Evolutionary conservation across 2,797 vertebrate species (phyloP).

Genomic region (Syngnathus acus): DNA sequence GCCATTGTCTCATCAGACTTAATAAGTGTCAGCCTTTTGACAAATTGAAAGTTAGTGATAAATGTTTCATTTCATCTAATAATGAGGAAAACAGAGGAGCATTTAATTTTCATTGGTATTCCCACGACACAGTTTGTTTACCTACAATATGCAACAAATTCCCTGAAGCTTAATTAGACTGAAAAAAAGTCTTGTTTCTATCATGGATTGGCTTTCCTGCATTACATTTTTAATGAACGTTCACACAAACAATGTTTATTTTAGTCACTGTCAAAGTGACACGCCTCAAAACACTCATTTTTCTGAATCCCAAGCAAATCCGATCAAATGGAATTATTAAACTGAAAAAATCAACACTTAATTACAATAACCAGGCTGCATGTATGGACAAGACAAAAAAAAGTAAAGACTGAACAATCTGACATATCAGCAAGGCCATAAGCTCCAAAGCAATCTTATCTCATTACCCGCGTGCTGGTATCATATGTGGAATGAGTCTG

Average conservation of each 20-base stretch:
- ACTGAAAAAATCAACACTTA: slow-evolving; percentile 16
- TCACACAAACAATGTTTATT: slow-evolving; percentile 70
- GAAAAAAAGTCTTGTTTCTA: slow-evolving; percentile 64
- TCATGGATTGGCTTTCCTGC: slow-evolving; percentile 61
- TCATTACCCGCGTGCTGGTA: slow-evolving; percentile 67
- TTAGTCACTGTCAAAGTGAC: slow-evolving; percentile 59
- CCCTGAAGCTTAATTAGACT: slow-evolving; percentile 78
- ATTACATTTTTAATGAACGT: slow-evolving; percentile 73
- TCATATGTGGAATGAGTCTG: slow-evolving; percentile 67
- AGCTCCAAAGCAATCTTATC: slow-evolving; percentile 65
- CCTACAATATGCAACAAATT: slow-evolving; percentile 74
- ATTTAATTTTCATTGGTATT: slow-evolving; percentile 72
- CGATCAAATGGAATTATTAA: slow-evolving; percentile 32
- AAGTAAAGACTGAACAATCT: slow-evolving; percentile 20
- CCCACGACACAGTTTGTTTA: slow-evolving; percentile 72
- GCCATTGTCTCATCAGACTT: slow-evolving; percentile 49
- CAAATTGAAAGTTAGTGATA: slow-evolving; percentile 66
- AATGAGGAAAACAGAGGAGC: slow-evolving; percentile 71
- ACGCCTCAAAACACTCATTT: slow-evolving; percentile 45
- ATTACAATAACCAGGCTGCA: slow-evolving; percentile 26
- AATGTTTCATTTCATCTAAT: slow-evolving; percentile 73
- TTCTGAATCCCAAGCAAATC: slow-evolving; percentile 40
- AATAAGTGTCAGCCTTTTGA: slow-evolving; percentile 64
- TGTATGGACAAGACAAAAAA: slow-evolving; percentile 6
- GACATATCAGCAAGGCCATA: slow-evolving; percentile 41